Evolutionary conservation across 2,113 vertebrate genomes (phyloP).

Genomic region (Eurypyga helias): DNA sequence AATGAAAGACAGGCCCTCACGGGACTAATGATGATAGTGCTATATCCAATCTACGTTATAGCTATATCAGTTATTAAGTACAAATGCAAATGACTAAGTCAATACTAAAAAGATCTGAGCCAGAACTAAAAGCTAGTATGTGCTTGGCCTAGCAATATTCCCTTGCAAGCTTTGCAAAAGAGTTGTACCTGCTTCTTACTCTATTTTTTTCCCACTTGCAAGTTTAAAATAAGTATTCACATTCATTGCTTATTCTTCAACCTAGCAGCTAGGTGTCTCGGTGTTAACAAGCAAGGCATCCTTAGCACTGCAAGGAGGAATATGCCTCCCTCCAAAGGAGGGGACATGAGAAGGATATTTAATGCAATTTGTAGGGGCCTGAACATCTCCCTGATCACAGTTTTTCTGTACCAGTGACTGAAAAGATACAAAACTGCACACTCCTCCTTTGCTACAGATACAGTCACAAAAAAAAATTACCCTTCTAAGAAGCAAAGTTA

Average conservation of each 20-base stretch:
- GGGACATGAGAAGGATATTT: not conserved
- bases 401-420: not conserved
- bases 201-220: not conserved
- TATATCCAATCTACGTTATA: conserved; percentile 5
- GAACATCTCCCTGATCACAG: not conserved
- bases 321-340: not conserved
- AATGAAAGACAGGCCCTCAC: not conserved
- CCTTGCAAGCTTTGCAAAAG: not conserved
- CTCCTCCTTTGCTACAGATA: not conserved
- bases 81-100: conserved; percentile 52
- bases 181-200: not conserved
- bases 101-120: conserved; percentile 58
- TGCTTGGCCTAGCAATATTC: conserved; percentile 4
- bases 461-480: not conserved
- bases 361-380: not conserved
- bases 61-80: conserved; percentile 55
- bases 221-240: not conserved
- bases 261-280: not conserved
- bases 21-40: conserved; percentile 39
- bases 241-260: not conserved
- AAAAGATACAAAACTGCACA: not conserved
- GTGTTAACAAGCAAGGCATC: not conserved
- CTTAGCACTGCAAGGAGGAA: not conserved
- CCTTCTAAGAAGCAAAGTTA: not conserved
- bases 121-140: conserved; percentile 54